Percentiles rank a stretch among this genome's conserved stretches.
These are phyloP conservation scores for Balaeniceps rex DNA, from an alignment of 2,113 vertebrate genomes.

Conservation along the genomic window DNA sequence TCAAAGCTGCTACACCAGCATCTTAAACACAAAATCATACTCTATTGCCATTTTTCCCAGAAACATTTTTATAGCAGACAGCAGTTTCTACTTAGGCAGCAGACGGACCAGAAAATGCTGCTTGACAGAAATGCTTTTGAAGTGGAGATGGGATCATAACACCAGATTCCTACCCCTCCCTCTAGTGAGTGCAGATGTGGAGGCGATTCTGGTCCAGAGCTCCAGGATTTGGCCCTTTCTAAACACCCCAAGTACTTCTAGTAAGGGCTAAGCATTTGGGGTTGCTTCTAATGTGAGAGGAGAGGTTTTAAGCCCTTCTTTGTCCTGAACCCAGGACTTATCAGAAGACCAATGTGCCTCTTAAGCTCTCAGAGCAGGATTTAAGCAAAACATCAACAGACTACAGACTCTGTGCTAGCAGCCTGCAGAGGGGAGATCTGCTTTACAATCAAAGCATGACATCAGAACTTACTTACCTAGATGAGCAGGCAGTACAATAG, in stretches of 20 bases:
- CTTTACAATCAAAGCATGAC: background rate
- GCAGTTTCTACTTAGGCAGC: slow-evolving; percentile 35
- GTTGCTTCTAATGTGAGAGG: background rate
- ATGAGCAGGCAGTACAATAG: fast-evolving
- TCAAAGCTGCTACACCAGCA: slow-evolving; percentile 12
- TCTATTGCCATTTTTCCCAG: background rate
- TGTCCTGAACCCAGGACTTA: background rate
- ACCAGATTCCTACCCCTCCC: background rate
- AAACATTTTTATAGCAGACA: slow-evolving; percentile 4
- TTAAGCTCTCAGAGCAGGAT: background rate
- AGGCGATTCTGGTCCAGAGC: background rate
- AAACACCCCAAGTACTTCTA: background rate
- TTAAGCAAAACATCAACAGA: background rate
- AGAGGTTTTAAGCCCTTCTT: background rate
- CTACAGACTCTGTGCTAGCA: background rate
- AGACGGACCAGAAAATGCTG: background rate
- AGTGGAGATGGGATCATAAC: background rate
- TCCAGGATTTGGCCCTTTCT: background rate
- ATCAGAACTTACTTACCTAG: background rate
- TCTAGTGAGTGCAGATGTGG: background rate
- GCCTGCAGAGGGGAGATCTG: background rate
- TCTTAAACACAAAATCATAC: background rate
- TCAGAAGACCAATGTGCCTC: background rate
- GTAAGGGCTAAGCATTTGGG: background rate
- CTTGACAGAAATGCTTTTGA: background rate